Evolutionary conservation across 2,888 invertebrate species (phyloP), one percentile per base, ranked within the genome.

Genomic region (Blastobasis lacticolella): DNA sequence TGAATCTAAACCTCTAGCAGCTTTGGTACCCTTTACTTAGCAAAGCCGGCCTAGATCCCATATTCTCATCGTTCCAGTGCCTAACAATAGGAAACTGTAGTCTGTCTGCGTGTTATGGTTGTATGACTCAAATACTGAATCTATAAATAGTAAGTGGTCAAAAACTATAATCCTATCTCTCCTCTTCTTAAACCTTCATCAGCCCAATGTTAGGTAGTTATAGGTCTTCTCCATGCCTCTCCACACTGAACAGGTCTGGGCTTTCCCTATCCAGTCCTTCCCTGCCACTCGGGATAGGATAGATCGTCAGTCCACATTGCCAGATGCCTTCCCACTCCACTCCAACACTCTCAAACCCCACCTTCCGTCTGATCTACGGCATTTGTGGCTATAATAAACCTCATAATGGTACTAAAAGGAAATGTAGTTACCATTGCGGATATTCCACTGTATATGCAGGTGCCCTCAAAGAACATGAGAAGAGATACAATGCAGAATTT

Each of bases 401-500:
- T 0, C 88, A 88, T 54, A 71, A 66, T 0, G 77, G 73, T 0
- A 49, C 63, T 0, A 73, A 67, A 54, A 55, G 78, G 9, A 60
- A 67, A 23, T 88, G 88, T 52, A 67, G 71, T 0, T 73, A 69
- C 37, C 67, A 73, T 1, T 88, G 88, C 51, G 84, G 81, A 0
- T 88, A 73, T 57, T 74, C 70, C 42, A 78, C 85, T 0, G 75
- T 71, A 0, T 86, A 87, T 53, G 57, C 59, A 6, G 81, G 79
- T 1, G 79, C 83, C 2, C 57, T 88, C 10, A 75, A 69, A 5
- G 71, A 72, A n/a, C 88, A 88, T 52, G 80, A 81, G 47, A 75
- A 64, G 43, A 62, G 75, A 36, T 88, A 88, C 36, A 69, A 68
- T 5, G 23, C 53, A 10, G 69, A 72, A 1, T 76, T 62, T 54